Conservation (phyloP, 2,888 invertebrate genomes). For the Pseudeuparius sepicola region DNA sequence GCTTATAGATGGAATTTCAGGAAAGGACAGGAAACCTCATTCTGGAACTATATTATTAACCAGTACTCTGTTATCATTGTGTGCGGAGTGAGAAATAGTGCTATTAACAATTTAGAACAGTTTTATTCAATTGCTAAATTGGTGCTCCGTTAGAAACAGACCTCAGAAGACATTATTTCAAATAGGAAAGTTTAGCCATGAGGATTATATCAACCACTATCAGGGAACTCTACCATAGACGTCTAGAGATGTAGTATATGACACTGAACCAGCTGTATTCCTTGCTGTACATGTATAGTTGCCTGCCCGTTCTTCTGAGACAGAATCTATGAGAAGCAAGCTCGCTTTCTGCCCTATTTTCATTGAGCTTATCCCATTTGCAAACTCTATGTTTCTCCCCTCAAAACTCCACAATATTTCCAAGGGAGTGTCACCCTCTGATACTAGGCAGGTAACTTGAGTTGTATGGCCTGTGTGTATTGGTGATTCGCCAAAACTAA, state of each 20-base stretch:
- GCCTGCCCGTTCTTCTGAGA: conserved; percentile 35
- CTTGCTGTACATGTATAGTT: conserved; percentile 39
- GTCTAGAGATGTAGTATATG: conserved; percentile 34
- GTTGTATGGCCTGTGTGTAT: conserved; percentile 71
- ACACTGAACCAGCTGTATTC: conserved; percentile 36
- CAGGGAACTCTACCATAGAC: conserved; percentile 36
- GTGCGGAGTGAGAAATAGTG: too few relatives aligned
- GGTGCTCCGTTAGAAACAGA: too few relatives aligned
- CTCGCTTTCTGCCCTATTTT: conserved; percentile 42
- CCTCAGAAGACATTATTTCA: too few relatives aligned
- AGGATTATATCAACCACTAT: too few relatives aligned
- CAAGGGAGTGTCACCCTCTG: conserved; percentile 48
- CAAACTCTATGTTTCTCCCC: conserved; percentile 35
- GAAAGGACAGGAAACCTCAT: too few relatives aligned
- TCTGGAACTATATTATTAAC: too few relatives aligned
- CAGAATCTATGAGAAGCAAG: conserved; percentile 37
- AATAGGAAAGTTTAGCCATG: too few relatives aligned
- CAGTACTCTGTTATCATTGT: too few relatives aligned
- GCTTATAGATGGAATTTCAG: background rate
- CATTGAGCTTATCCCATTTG: conserved; percentile 33
- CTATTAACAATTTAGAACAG: too few relatives aligned
- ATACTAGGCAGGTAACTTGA: conserved; percentile 59
- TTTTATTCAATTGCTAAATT: too few relatives aligned
- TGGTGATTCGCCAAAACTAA: conserved; percentile 66
- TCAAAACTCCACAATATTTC: conserved; percentile 47